A percentile compares a stretch with the other conserved stretches of the same genome.
phyloP scores from a whole-genome alignment of 2,888 invertebrate species.

The Oxyteleia sp. region DNA sequence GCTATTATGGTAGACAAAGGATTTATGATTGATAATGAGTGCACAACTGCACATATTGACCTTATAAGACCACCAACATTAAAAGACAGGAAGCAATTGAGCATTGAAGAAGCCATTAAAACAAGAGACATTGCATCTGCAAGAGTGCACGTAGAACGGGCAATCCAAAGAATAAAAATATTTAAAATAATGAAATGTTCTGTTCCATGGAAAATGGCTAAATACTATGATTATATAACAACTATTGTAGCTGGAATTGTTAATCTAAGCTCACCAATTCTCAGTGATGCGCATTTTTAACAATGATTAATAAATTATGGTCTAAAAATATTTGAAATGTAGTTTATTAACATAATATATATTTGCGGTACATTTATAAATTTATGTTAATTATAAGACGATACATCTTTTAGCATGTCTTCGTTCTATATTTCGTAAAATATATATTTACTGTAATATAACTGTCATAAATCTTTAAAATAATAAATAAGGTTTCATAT shows the following conservation, averaged over 20 bases:
- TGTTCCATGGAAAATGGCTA: constrained; percentile 40
- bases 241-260: constrained; percentile 36
- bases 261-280: constrained; percentile 28
- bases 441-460: no score
- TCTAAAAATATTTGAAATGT: no score
- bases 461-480: no score
- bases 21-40: constrained; percentile 45
- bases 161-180: constrained; percentile 55
- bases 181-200: constrained; percentile 52
- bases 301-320: no score
- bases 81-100: constrained; percentile 22
- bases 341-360: no score
- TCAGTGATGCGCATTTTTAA: no score
- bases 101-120: not conserved
- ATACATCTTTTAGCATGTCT: no score
- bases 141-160: constrained; percentile 54
- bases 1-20: constrained; percentile 69
- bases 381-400: no score
- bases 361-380: no score
- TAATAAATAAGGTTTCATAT: no score
- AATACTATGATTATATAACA: constrained; percentile 39
- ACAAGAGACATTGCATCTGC: constrained; percentile 47
- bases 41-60: constrained; percentile 17
- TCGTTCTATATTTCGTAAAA: no score
- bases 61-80: constrained; percentile 51